phyloP scores from a whole-genome alignment of 1,140 invertebrate genomes.

The Rhagoletis pomonella region DNA sequence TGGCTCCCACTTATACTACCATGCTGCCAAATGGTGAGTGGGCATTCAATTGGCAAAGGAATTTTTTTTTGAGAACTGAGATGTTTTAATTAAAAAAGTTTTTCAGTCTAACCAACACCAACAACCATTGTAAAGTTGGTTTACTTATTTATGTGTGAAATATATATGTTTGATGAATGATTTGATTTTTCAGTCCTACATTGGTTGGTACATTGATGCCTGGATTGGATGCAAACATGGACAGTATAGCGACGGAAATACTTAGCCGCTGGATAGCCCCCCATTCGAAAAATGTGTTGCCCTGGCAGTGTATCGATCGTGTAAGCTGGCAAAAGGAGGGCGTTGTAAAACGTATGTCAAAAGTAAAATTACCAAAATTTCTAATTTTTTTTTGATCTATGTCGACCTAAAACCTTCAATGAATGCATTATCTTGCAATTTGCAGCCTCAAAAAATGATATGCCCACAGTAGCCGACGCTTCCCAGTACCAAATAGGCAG shows the following conservation, averaged over 20 bases:
- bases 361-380: not conserved
- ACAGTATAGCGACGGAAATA: constrained; percentile 63
- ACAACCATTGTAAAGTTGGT: too few relatives aligned
- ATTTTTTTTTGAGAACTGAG: not conserved
- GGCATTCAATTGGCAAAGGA: not conserved
- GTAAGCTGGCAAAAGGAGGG: constrained; percentile 65
- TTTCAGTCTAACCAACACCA: not conserved
- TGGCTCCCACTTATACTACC: constrained; percentile 70
- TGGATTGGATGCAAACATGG: constrained; percentile 68
- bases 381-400: too few relatives aligned
- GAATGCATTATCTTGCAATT: not conserved
- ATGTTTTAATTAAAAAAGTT: constrained; percentile 10
- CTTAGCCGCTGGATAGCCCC: constrained; percentile 67
- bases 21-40: constrained; percentile 66
- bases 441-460: not conserved
- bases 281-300: constrained; percentile 58
- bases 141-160: too few relatives aligned
- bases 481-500: constrained; percentile 59
- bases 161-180: not conserved
- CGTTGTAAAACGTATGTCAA: constrained; percentile 62
- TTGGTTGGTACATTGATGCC: constrained; percentile 70
- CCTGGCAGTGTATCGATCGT: constrained; percentile 67
- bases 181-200: constrained; percentile 60
- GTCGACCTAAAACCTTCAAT: too few relatives aligned
- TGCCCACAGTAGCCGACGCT: not conserved